Evolutionary conservation across 2,888 invertebrate genomes (phyloP), one percentile per base, ranked within the genome.

Genomic region (Biston betularia): DNA sequence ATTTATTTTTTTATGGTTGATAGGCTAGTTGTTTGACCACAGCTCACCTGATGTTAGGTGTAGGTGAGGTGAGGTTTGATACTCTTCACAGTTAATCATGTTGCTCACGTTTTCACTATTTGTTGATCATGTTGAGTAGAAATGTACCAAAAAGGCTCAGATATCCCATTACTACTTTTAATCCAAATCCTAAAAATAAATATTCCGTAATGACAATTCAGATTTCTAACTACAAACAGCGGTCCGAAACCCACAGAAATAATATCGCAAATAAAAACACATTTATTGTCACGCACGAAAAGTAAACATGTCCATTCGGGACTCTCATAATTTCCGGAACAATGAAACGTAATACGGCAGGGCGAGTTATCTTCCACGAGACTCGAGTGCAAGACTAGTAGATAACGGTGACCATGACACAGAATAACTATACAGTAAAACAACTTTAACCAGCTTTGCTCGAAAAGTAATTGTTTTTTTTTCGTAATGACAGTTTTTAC

Each of bases 291-390:
- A 85, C 88, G 85, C 85, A 87, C 86, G 82, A 84, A 87, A 86
- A 90, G 87, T 89, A 89, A 89, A 90, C 86, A 88, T 85, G 86
- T 83, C 85, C 75, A 83, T 86, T 86, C 85, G 84, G 40, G 14
- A 81, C 85, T 88, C 82, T 84, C 83, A 86, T 88, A 88, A 90
- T 86, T 87, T 82, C 76, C 80, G 76, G 82, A 84, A 91, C 90
- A 92, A 91, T 87, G 81, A 87, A 84, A 86, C 83, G 85, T 84
- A 85, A 87, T 89, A 85, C 82, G 78, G 78, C 75, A 78, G 62
- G 82, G 79, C 78, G 79, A 86, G 85, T 85, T 89, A 90, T 90
- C 89, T 70, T 80, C 85, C 85, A 83, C 80, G 81, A 86, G 70
- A 86, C 88, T 81, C 80, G 81, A 82, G 86, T 85, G 86, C 83